These are phyloP conservation scores for Papilio glaucus DNA, from an alignment of 1,140 invertebrate genomes.

Conservation along the genomic window DNA sequence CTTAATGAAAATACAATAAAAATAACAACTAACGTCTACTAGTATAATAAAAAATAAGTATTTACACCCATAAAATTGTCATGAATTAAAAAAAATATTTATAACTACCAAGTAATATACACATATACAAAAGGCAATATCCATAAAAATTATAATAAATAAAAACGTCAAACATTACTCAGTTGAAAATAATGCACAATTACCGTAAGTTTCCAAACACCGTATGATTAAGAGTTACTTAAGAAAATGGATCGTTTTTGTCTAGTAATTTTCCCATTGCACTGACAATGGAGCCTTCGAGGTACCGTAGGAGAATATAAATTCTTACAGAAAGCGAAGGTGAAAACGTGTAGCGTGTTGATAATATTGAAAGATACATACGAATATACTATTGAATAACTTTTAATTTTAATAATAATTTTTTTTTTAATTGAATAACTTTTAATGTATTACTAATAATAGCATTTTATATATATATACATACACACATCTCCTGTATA, in stretches of 20 bases:
- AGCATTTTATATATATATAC: too few relatives aligned
- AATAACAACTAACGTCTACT: background rate
- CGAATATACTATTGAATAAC: slow-evolving; percentile 6
- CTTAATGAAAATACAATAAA: background rate
- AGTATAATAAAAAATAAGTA: too few relatives aligned
- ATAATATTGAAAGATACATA: slow-evolving; percentile 6
- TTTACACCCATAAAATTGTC: too few relatives aligned
- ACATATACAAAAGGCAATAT: too few relatives aligned
- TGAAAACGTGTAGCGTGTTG: slow-evolving; percentile 22
- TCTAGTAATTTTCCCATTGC: slow-evolving; percentile 22
- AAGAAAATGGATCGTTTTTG: slow-evolving; percentile 32
- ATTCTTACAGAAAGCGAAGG: slow-evolving; percentile 29
- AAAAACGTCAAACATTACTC: slow-evolving; percentile 5
- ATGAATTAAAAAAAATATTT: too few relatives aligned
- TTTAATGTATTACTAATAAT: too few relatives aligned
- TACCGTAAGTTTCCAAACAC: slow-evolving; percentile 29
- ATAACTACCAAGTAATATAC: too few relatives aligned
- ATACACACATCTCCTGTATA: too few relatives aligned
- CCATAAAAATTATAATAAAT: background rate
- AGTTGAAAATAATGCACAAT: slow-evolving; percentile 25
- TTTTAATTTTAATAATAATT: slow-evolving; percentile 6
- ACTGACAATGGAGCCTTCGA: slow-evolving; percentile 33
- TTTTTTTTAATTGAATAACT: background rate
- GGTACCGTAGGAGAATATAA: slow-evolving; percentile 21
- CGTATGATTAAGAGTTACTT: slow-evolving; percentile 9